A percentile compares a stretch with the other conserved stretches of the same genome.
phyloP scores from a whole-genome alignment of 2,113 vertebrate genomes.

The Corvus moneduloides region DNA sequence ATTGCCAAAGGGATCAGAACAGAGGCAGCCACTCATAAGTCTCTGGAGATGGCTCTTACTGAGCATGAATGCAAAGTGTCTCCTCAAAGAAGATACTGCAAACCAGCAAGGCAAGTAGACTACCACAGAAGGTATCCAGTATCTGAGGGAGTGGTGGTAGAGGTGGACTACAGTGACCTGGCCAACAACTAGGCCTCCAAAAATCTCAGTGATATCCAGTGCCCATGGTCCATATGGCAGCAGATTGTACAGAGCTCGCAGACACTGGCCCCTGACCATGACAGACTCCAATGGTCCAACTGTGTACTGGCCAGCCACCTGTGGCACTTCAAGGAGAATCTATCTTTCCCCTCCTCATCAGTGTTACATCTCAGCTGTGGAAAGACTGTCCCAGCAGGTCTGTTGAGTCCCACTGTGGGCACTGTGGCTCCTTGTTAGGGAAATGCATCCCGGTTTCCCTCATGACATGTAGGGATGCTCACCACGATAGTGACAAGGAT shows the following conservation, averaged over 20 bases:
- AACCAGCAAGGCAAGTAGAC: neutral
- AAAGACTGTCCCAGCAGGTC: neutral
- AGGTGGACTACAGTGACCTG: neutral
- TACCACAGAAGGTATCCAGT: neutral
- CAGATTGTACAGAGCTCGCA: neutral
- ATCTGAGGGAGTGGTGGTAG: neutral
- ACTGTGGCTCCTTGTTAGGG: neutral
- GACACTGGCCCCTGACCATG: neutral
- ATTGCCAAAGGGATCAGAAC: neutral
- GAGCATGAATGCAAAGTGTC: neutral
- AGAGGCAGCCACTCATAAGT: neutral
- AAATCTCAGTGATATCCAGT: neutral
- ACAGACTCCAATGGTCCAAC: neutral
- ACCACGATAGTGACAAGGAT: neutral
- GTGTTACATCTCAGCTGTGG: neutral
- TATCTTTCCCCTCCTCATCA: neutral
- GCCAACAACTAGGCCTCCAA: neutral
- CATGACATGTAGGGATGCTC: neutral
- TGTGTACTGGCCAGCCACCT: neutral
- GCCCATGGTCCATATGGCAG: neutral
- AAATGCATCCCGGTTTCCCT: neutral
- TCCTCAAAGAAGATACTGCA: neutral
- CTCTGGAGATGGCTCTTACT: neutral
- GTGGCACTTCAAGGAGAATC: neutral
- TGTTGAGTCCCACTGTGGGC: fast-evolving